Conservation (phyloP, 1,140 invertebrate species). For the Cecropterus lyciades region DNA sequence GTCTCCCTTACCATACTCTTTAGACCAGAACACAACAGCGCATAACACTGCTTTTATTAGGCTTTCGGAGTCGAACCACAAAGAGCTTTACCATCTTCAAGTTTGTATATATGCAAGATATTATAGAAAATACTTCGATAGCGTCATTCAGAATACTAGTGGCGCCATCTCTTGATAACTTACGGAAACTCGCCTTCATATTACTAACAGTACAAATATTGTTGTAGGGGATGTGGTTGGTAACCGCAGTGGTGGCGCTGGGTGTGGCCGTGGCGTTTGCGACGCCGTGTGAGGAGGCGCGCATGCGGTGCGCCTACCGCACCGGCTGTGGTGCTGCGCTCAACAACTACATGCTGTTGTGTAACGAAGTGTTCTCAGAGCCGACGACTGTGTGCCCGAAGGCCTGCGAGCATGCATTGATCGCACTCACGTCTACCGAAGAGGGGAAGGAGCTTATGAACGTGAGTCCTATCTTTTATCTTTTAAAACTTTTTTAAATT, state of each 20-base stretch:
- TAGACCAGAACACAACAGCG: too few relatives aligned
- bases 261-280: slow-evolving; percentile 48
- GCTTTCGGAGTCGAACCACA: too few relatives aligned
- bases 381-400: slow-evolving; percentile 86
- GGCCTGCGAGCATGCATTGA: slow-evolving; percentile 89
- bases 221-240: slow-evolving; percentile 74
- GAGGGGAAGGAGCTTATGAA: slow-evolving; percentile 89
- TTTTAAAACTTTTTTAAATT: too few relatives aligned
- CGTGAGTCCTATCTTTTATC: too few relatives aligned
- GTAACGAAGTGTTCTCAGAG: slow-evolving; percentile 87
- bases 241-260: slow-evolving; percentile 59
- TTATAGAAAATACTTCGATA: too few relatives aligned
- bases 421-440: slow-evolving; percentile 90
- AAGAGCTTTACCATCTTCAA: too few relatives aligned
- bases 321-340: slow-evolving; percentile 90
- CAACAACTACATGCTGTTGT: slow-evolving; percentile 89
- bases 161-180: too few relatives aligned
- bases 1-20: too few relatives aligned
- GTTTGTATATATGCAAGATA: too few relatives aligned
- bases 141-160: too few relatives aligned
- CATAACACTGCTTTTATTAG: too few relatives aligned
- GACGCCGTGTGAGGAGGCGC: slow-evolving; percentile 88
- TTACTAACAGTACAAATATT: not conserved
- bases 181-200: too few relatives aligned
- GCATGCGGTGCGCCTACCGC: slow-evolving; percentile 89